These are phyloP conservation scores for Mormyrops attenuatus DNA, from an alignment of 2,797 vertebrate species.

Conservation along the genomic window DNA sequence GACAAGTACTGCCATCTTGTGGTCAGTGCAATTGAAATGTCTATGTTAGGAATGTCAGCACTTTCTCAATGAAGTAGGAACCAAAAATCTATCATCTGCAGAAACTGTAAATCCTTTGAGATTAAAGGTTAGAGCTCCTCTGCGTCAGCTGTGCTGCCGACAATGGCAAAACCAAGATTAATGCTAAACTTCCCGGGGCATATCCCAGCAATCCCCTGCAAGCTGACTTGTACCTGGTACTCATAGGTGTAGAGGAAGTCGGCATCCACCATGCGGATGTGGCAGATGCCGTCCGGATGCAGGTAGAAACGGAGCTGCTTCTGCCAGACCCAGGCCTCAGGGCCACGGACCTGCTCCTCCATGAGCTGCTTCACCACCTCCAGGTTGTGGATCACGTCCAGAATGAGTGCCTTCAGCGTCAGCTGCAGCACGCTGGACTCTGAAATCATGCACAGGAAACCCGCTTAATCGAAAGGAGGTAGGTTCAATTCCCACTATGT, in stretches of 20 bases:
- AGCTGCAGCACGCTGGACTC: constrained; percentile 78
- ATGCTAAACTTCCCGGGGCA: not conserved
- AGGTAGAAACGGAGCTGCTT: constrained; percentile 92
- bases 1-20: constrained; percentile 49
- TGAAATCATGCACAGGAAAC: constrained; percentile 33
- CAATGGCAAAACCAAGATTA: not conserved
- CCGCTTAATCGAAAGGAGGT: not conserved
- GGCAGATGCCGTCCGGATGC: constrained; percentile 70
- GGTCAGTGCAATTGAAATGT: constrained; percentile 28
- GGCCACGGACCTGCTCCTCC: constrained; percentile 62
- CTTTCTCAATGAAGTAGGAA: not conserved
- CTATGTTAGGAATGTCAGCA: not conserved
- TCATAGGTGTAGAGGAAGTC: constrained; percentile 90
- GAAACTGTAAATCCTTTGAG: not conserved
- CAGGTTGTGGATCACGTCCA: constrained; percentile 93
- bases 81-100: not conserved
- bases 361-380: constrained; percentile 82
- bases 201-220: not conserved
- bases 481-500: not conserved
- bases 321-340: constrained; percentile 85
- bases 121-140: not conserved
- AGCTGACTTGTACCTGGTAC: constrained; percentile 74
- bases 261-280: constrained; percentile 88
- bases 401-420: constrained; percentile 90
- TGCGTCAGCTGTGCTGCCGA: not conserved